Evolutionary conservation across 2,888 invertebrate genomes (phyloP).

Genomic region (Drosophila paramelanica): DNA sequence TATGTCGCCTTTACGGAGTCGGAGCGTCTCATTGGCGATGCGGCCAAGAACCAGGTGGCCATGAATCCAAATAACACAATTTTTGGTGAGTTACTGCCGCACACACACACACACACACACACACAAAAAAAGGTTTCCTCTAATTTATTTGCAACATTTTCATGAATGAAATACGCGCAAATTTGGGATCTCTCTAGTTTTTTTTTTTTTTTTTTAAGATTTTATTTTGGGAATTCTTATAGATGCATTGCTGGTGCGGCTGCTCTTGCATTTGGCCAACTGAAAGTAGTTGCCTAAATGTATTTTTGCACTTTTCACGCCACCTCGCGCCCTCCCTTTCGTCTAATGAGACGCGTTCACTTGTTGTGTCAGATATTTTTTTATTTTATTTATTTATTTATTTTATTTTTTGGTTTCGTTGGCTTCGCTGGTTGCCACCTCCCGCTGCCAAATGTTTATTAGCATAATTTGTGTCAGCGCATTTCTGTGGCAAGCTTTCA

Average conservation of each 20-base stretch:
- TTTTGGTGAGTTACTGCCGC: conserved; percentile 91
- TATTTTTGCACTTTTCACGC: conserved; percentile 42
- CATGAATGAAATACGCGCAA: conserved; percentile 59
- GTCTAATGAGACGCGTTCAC: conserved; percentile 51
- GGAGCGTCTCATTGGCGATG: conserved; percentile 93
- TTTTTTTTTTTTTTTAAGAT: conserved; percentile 22
- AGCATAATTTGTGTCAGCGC: conserved; percentile 69
- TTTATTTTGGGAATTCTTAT: conserved; percentile 53
- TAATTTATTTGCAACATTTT: conserved; percentile 33
- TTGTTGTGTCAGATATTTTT: conserved; percentile 49
- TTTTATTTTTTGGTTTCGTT: conserved; percentile 4
- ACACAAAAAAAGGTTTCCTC: background rate
- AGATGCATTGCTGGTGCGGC: conserved; percentile 8
- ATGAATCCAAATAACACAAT: conserved; percentile 96
- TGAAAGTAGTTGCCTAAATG: conserved; percentile 47
- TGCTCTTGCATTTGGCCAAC: conserved; percentile 31
- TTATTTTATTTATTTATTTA: too few species aligned
- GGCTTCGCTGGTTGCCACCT: conserved; percentile 30
- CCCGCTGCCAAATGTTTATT: conserved; percentile 60
- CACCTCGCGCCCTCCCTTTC: conserved; percentile 4
- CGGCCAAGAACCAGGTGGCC: conserved; percentile 94
- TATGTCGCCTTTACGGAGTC: conserved; percentile 94
- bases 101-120: too few species aligned
- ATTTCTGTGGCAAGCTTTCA: conserved; percentile 32
- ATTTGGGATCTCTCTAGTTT: background rate